Percentiles rank a stretch among this genome's conserved stretches.
These are phyloP conservation scores for Xenopus petersii DNA, from an alignment of 2,797 vertebrate genomes.

Conservation along the genomic window DNA sequence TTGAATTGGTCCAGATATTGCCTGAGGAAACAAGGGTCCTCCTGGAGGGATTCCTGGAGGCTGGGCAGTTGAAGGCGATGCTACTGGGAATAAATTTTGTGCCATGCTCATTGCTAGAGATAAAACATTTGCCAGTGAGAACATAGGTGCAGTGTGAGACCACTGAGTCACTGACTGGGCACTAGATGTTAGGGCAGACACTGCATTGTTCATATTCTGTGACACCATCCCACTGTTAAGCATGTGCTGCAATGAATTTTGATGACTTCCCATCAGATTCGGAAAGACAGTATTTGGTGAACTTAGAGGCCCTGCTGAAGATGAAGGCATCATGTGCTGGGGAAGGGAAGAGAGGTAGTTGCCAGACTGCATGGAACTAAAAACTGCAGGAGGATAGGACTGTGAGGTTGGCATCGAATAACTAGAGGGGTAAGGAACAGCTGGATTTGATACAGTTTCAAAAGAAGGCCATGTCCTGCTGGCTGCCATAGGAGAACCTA, in stretches of 20 bases:
- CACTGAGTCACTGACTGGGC: slow-evolving; percentile 32
- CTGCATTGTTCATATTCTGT: slow-evolving; percentile 36
- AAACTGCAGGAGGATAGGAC: slow-evolving; percentile 55
- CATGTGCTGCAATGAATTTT: slow-evolving; percentile 43
- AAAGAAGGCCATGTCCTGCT: slow-evolving; percentile 48
- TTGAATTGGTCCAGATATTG: neutral
- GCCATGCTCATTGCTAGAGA: slow-evolving; percentile 96
- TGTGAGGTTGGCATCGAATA: slow-evolving; percentile 68
- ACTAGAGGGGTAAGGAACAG: slow-evolving; percentile 45
- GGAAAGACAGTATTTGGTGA: slow-evolving; percentile 56
- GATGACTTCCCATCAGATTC: slow-evolving; percentile 50
- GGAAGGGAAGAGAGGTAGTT: slow-evolving; percentile 66
- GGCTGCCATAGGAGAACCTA: slow-evolving; percentile 47
- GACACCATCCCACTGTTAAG: slow-evolving; percentile 42
- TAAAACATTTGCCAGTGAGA: slow-evolving; percentile 88
- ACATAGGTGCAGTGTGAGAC: slow-evolving; percentile 67
- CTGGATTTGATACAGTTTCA: slow-evolving; percentile 45
- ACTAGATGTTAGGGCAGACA: slow-evolving; percentile 15
- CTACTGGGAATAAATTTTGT: slow-evolving; percentile 81
- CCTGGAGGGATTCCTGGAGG: slow-evolving; percentile 61
- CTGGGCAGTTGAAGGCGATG: slow-evolving; percentile 58
- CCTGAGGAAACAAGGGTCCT: slow-evolving; percentile 56
- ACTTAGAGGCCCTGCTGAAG: slow-evolving; percentile 61
- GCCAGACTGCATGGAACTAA: slow-evolving; percentile 52
- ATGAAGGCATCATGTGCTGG: slow-evolving; percentile 54